These are phyloP conservation scores for Tipula unca DNA, from an alignment of 2,888 invertebrate species.

Conservation along the genomic window DNA sequence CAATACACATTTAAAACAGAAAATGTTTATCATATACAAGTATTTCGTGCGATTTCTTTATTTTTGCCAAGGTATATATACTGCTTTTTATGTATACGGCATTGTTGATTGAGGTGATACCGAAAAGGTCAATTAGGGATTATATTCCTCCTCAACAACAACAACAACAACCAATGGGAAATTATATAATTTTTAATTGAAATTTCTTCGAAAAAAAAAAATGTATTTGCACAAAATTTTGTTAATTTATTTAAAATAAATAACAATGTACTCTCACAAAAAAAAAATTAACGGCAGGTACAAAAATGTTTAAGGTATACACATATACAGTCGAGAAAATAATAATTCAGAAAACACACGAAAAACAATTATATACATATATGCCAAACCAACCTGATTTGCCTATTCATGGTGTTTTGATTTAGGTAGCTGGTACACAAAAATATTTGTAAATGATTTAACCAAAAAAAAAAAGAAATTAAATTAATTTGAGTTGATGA, in stretches of 20 bases:
- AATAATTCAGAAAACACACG: background rate
- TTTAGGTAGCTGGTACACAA: background rate
- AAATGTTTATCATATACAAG: background rate
- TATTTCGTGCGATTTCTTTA: background rate
- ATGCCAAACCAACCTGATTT: background rate
- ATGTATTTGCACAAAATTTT: background rate
- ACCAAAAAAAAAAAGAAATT: background rate
- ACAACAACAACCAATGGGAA: background rate
- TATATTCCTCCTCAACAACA: background rate
- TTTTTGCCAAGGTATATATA: background rate
- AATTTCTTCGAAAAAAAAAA: background rate
- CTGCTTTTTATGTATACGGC: background rate
- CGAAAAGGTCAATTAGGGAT: constrained; percentile 14
- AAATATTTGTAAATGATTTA: background rate
- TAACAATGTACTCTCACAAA: background rate
- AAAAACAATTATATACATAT: background rate
- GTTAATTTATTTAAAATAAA: background rate
- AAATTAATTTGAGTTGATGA: background rate
- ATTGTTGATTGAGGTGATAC: background rate
- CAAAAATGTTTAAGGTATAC: background rate
- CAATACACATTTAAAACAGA: background rate
- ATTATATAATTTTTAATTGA: background rate
- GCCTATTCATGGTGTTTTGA: background rate
- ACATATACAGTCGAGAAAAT: no score
- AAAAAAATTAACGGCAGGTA: background rate